These are phyloP conservation scores for Ellobius talpinus DNA, from an alignment of 2,113 vertebrate species.

Conservation along the genomic window DNA sequence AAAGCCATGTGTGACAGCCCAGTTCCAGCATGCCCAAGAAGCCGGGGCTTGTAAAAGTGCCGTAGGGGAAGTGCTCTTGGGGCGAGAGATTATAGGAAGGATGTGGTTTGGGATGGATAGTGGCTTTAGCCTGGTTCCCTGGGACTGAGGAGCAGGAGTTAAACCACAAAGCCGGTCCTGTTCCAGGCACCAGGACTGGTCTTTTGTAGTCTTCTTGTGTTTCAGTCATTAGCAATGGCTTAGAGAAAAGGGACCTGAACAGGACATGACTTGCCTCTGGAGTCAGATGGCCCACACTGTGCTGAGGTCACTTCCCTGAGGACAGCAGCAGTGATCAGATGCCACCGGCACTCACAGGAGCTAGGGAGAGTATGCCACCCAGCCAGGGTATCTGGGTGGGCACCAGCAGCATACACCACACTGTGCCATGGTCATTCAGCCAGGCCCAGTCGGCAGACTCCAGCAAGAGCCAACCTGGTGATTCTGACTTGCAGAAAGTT, in stretches of 20 bases:
- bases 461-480: slow-evolving; percentile 1
- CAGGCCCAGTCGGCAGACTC: background rate
- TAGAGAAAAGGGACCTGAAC: background rate
- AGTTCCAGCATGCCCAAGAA: background rate
- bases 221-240: background rate
- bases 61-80: fast-evolving
- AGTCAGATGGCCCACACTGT: background rate
- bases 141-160: background rate
- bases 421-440: background rate
- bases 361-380: fast-evolving
- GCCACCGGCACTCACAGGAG: background rate
- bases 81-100: background rate
- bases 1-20: background rate
- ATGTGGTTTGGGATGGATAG: background rate
- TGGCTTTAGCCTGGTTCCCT: background rate
- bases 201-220: background rate
- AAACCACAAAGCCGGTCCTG: too few relatives aligned
- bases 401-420: fast-evolving
- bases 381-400: background rate
- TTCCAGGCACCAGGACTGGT: background rate
- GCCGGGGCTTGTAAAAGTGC: background rate
- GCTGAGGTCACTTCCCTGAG: background rate
- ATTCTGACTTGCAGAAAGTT: background rate
- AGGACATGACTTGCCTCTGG: background rate
- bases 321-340: background rate